phyloP scores from a whole-genome alignment of 2,113 vertebrate genomes.

The Gorsachius goisagi region DNA sequence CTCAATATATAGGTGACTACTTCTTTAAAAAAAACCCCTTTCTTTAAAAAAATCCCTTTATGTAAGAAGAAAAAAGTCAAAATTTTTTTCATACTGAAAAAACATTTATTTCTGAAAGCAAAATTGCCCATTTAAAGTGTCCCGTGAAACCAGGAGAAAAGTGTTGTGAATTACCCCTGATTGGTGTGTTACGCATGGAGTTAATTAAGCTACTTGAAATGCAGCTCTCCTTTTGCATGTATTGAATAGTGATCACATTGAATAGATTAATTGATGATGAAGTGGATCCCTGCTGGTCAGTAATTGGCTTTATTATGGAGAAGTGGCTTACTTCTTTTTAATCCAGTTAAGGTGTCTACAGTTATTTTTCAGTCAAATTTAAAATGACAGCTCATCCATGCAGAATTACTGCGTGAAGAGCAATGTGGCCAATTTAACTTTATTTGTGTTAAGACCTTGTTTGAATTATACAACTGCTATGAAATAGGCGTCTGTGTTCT shows the following conservation, averaged over 20 bases:
- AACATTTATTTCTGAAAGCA: neutral
- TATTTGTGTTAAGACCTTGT: neutral
- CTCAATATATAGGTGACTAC: neutral
- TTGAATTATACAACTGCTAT: neutral
- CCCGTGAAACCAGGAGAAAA: neutral
- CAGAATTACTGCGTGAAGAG: slow-evolving; percentile 8
- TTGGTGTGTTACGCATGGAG: neutral
- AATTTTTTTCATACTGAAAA: neutral
- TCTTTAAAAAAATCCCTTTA: neutral
- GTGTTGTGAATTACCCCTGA: neutral
- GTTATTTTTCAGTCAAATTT: slow-evolving; percentile 67
- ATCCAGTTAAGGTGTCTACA: slow-evolving; percentile 65
- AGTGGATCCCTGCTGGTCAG: slow-evolving; percentile 57
- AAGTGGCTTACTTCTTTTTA: slow-evolving; percentile 51
- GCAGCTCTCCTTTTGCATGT: neutral
- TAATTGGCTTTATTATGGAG: slow-evolving; percentile 64
- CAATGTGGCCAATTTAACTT: slow-evolving; percentile 38
- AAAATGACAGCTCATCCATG: slow-evolving; percentile 59
- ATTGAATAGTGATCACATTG: slow-evolving; percentile 37
- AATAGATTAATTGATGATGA: slow-evolving; percentile 54
- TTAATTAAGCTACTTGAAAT: slow-evolving; percentile 47
- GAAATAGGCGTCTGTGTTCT: neutral
- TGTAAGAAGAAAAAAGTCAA: neutral
- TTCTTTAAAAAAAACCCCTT: neutral
- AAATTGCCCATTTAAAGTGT: neutral